phyloP scores from a whole-genome alignment of 2,797 vertebrate species.

The Pteronotus mesoamericanus region DNA sequence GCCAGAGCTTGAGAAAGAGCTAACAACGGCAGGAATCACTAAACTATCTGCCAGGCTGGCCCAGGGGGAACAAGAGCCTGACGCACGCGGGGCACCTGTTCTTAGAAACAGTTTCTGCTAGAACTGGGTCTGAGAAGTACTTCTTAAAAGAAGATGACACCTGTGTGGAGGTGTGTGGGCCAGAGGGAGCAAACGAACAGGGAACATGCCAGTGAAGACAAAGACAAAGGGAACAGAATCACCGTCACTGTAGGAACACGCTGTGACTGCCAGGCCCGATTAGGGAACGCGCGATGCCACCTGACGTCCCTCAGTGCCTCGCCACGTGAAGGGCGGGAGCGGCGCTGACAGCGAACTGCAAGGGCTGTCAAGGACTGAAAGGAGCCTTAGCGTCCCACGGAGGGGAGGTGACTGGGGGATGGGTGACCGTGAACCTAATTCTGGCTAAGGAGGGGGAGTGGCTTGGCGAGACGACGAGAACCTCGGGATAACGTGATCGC shows the following conservation, averaged over 20 bases:
- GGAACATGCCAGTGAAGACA: neutral
- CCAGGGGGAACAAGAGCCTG: neutral
- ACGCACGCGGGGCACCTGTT: neutral
- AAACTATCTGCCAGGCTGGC: neutral
- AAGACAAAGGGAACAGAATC: neutral
- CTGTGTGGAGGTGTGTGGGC: neutral
- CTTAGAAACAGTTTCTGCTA: neutral
- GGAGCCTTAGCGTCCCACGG: neutral
- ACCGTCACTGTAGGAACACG: neutral
- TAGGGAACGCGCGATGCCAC: accelerated
- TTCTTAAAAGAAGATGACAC: neutral
- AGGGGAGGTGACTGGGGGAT: neutral
- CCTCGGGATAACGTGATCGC: neutral
- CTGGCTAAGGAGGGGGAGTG: neutral
- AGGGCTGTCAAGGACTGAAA: neutral
- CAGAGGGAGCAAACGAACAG: neutral
- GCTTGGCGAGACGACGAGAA: neutral
- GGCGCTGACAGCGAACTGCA: neutral
- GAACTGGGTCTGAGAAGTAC: neutral
- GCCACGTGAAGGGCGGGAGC: too few species aligned
- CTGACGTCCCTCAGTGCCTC: neutral
- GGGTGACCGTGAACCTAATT: neutral
- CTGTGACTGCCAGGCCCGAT: neutral
- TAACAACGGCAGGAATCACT: neutral
- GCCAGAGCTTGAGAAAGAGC: neutral